Conservation (phyloP, 2,113 vertebrate genomes). For the Ariopsis seemanni region DNA sequence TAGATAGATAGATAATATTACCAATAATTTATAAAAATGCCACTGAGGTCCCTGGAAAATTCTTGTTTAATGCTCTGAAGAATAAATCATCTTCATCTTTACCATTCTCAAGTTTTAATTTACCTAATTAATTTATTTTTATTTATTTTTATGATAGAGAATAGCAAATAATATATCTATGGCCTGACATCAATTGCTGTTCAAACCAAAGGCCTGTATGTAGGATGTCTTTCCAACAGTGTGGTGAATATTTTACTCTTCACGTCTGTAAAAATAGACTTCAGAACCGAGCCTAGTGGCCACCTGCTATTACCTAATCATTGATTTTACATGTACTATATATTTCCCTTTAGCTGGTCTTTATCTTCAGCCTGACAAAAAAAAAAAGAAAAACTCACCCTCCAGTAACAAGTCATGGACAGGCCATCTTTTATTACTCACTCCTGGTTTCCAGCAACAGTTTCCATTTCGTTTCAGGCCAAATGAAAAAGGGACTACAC, state of each 20-base stretch:
- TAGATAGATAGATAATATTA: background rate
- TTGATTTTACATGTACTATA: slow-evolving; percentile 20
- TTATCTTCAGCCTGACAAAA: slow-evolving; percentile 9
- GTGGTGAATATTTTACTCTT: slow-evolving; percentile 15
- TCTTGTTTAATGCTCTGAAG: background rate
- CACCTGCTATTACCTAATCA: slow-evolving; percentile 20
- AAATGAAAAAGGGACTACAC: slow-evolving; percentile 69
- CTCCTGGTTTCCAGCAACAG: slow-evolving; percentile 42
- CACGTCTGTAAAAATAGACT: background rate
- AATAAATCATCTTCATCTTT: background rate
- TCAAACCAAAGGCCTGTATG: background rate
- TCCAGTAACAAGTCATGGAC: slow-evolving; percentile 46
- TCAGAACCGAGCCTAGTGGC: background rate
- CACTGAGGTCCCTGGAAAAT: background rate
- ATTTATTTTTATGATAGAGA: background rate
- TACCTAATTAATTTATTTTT: background rate
- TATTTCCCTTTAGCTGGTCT: slow-evolving; percentile 31
- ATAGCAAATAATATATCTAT: background rate
- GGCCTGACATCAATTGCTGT: background rate
- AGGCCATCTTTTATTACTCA: slow-evolving; percentile 37
- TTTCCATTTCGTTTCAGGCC: slow-evolving; percentile 46
- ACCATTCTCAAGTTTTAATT: background rate
- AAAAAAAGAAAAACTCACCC: slow-evolving; percentile 20
- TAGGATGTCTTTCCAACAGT: background rate
- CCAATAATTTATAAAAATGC: background rate